Evolutionary conservation across 2,113 vertebrate species (phyloP).

Genomic region (Scolopax mira): DNA sequence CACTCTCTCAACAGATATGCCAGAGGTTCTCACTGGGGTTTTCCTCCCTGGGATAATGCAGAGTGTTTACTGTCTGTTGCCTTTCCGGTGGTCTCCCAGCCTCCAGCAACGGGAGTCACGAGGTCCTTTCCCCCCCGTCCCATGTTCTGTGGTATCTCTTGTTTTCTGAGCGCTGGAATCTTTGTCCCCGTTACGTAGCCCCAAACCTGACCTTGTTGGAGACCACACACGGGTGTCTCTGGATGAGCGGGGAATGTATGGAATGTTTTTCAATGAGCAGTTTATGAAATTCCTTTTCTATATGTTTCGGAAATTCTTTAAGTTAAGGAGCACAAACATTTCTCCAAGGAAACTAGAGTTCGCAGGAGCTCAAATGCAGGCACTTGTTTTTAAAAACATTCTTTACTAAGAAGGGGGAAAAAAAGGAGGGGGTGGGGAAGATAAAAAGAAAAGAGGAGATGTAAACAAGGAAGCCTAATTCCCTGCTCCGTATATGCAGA

Average conservation of each 20-base stretch:
- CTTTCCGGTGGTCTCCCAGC: conserved; percentile 58
- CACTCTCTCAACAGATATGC: conserved; percentile 13
- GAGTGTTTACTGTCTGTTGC: conserved; percentile 56
- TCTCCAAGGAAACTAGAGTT: conserved; percentile 65
- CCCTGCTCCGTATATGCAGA: background rate
- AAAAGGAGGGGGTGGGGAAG: background rate
- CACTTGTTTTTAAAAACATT: conserved; percentile 70
- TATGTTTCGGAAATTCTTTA: conserved; percentile 71
- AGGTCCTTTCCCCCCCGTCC: conserved; percentile 21
- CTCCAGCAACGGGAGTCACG: conserved; percentile 29
- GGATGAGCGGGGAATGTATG: conserved; percentile 71
- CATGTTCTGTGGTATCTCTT: conserved; percentile 52
- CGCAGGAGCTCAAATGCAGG: conserved; percentile 9
- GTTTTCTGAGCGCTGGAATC: conserved; percentile 60
- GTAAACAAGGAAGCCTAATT: conserved; percentile 63
- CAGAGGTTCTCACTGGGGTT: conserved; percentile 8
- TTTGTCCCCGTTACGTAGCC: conserved; percentile 64
- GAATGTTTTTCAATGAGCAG: conserved; percentile 74
- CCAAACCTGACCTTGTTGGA: conserved; percentile 68
- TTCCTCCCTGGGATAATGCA: conserved; percentile 35
- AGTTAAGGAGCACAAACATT: conserved; percentile 52
- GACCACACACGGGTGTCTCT: conserved; percentile 75
- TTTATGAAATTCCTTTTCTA: conserved; percentile 75
- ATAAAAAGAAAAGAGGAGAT: conserved; percentile 62
- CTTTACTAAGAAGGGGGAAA: conserved; percentile 3